Evolutionary conservation across 2,113 vertebrate species (phyloP).

Genomic region (Bos javanicus): DNA sequence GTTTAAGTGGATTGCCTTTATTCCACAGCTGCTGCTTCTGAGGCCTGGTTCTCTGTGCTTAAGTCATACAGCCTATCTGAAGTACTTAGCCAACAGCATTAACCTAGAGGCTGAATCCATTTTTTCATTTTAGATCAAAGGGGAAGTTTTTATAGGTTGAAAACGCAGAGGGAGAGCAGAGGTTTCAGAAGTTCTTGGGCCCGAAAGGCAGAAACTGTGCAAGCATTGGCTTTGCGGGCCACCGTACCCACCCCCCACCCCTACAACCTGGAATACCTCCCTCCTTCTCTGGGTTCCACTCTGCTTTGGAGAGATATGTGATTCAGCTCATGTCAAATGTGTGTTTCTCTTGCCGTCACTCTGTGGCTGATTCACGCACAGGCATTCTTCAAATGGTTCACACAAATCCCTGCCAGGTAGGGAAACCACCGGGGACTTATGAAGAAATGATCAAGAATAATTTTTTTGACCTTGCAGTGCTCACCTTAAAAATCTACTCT

Average conservation of each 20-base stretch:
- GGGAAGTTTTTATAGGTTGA: slow-evolving; percentile 47
- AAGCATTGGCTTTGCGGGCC: background rate
- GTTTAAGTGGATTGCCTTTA: background rate
- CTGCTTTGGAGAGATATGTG: slow-evolving; percentile 2
- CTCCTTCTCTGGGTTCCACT: background rate
- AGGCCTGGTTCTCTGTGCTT: background rate
- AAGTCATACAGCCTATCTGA: background rate
- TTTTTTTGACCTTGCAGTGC: background rate
- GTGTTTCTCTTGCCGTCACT: background rate
- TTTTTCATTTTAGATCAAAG: slow-evolving; percentile 56
- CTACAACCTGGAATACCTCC: background rate
- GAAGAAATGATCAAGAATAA: slow-evolving; percentile 11
- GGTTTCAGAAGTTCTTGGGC: slow-evolving; percentile 32
- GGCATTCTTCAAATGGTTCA: background rate
- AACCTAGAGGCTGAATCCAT: slow-evolving; percentile 37
- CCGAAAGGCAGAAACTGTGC: background rate
- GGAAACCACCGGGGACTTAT: background rate
- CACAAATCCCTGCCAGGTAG: background rate
- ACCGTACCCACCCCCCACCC: background rate
- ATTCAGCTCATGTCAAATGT: background rate
- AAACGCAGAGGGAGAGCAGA: slow-evolving; percentile 36
- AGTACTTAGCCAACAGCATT: slow-evolving; percentile 38
- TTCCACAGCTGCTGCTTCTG: background rate
- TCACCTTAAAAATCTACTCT: background rate
- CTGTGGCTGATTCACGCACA: background rate